phyloP scores from a whole-genome alignment of 2,888 invertebrate genomes.

The Aromia moschata region DNA sequence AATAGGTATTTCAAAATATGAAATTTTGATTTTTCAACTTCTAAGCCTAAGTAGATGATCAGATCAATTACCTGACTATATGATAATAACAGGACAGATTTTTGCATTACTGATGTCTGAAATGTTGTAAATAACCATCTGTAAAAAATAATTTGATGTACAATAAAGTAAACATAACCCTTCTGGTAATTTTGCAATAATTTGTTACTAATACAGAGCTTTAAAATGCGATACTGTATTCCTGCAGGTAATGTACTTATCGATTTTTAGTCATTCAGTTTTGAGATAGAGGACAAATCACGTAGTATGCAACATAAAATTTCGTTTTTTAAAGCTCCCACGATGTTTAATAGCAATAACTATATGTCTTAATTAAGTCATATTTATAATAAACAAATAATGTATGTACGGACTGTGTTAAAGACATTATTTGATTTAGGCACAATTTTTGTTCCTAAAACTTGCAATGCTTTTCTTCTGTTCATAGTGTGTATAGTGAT shows the following conservation, averaged over 20 bases:
- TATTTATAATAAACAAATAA: constrained; percentile 39
- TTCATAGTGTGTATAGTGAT: constrained; percentile 51
- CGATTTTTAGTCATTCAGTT: no score
- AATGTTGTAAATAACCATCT: constrained; percentile 34
- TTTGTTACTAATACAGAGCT: constrained; percentile 24
- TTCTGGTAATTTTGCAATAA: constrained; percentile 39
- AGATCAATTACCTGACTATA: no score
- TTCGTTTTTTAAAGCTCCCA: constrained; percentile 8
- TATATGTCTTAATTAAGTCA: constrained; percentile 43
- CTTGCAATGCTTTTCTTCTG: constrained; percentile 42
- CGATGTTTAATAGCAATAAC: constrained; percentile 44
- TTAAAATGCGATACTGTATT: constrained; percentile 3
- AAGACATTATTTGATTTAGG: constrained; percentile 20
- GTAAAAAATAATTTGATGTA: constrained; percentile 22
- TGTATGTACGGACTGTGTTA: constrained; percentile 34
- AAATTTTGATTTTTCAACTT: no score
- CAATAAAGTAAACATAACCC: constrained; percentile 24
- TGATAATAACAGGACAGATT: neutral
- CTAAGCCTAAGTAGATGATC: no score
- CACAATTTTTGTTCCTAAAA: constrained; percentile 43
- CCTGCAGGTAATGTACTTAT: no score
- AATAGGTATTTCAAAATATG: no score
- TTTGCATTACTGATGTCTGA: constrained; percentile 1
- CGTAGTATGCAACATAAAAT: no score
- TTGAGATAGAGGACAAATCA: no score